phyloP scores from a whole-genome alignment of 2,888 invertebrate genomes.

The Lithophane semibrunnea region DNA sequence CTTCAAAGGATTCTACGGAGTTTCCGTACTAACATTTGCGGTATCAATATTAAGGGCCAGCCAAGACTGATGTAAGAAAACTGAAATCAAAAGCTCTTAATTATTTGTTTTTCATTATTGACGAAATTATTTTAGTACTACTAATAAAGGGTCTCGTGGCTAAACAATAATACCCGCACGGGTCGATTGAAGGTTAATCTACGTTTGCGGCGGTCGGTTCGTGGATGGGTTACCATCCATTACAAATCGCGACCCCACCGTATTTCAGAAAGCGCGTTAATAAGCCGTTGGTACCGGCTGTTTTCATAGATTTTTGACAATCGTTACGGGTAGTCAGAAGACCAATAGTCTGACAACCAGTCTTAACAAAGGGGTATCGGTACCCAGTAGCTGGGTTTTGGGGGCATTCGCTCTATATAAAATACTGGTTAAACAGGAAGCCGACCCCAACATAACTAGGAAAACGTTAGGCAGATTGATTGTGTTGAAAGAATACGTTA shows the following conservation, averaged over 20 bases:
- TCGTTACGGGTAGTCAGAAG: too few relatives aligned
- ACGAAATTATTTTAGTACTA: neutral
- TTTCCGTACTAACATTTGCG: conserved; percentile 12
- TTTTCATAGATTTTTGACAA: neutral
- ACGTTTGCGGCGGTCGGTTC: neutral
- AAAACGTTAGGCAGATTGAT: neutral
- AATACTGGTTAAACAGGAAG: neutral
- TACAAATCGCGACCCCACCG: neutral
- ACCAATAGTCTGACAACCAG: too few relatives aligned
- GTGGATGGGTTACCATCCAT: neutral
- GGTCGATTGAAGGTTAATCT: neutral
- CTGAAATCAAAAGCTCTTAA: neutral
- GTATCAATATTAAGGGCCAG: neutral
- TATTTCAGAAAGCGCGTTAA: neutral
- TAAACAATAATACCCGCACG: neutral
- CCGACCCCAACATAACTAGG: neutral
- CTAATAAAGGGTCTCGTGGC: neutral
- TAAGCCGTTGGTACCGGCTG: neutral
- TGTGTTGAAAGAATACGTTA: neutral
- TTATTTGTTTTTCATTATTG: neutral
- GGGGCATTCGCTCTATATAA: too few relatives aligned
- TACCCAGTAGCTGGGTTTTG: too few relatives aligned
- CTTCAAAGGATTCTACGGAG: too few relatives aligned
- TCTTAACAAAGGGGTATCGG: too few relatives aligned
- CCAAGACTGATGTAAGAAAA: neutral